Percentiles rank a stretch among this genome's conserved stretches.
phyloP scores from a whole-genome alignment of 1,140 invertebrate species.

The Antheraea mylitta region DNA sequence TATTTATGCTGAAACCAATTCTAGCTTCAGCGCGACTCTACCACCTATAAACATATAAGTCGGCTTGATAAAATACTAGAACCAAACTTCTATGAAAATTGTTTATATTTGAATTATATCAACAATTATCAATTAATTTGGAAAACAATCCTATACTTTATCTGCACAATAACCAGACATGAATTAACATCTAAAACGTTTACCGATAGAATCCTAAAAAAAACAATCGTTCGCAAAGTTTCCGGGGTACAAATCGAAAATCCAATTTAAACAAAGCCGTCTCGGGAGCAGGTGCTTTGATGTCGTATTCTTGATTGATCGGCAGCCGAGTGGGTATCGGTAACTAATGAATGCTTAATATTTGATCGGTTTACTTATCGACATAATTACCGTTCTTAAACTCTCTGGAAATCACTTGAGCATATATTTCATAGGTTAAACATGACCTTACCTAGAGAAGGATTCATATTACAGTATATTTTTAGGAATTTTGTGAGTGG shows the following conservation, averaged over 20 bases:
- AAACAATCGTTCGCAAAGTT: slow-evolving; percentile 2
- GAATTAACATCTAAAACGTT: not conserved
- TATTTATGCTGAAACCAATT: too few species aligned
- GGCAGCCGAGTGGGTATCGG: not conserved
- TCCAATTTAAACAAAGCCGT: slow-evolving; percentile 1
- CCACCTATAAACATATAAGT: too few species aligned
- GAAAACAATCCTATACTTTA: too few species aligned
- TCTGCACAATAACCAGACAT: not conserved
- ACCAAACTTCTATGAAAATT: too few species aligned
- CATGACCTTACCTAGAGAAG: too few species aligned
- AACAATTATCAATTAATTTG: too few species aligned
- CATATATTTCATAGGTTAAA: too few species aligned
- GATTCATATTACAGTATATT: too few species aligned
- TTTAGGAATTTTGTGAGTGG: too few species aligned
- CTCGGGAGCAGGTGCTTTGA: not conserved
- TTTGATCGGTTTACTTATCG: not conserved
- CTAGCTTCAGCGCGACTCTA: too few species aligned
- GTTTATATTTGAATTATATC: too few species aligned
- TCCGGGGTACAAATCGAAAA: not conserved
- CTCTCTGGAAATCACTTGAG: not conserved
- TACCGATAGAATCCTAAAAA: not conserved
- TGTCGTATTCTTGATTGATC: not conserved
- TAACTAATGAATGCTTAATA: not conserved
- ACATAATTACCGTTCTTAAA: not conserved
- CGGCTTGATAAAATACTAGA: too few species aligned